Evolutionary conservation across 2,797 vertebrate genomes (phyloP).

Genomic region (Yasuhikotakia modesta): DNA sequence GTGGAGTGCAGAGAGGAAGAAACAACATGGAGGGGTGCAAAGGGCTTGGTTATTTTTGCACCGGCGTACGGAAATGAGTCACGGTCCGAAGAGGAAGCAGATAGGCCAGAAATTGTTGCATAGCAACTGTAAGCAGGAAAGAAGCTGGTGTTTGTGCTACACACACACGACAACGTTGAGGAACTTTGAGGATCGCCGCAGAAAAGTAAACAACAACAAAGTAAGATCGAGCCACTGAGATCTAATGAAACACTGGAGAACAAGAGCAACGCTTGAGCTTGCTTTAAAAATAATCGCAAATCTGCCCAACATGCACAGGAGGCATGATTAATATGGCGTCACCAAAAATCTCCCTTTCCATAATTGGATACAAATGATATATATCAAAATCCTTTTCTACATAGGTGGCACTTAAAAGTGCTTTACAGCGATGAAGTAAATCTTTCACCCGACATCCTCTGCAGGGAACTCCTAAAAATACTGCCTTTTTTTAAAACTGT

Average conservation of each 20-base stretch:
- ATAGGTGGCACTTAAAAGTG: conserved; percentile 60
- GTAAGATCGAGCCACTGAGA: not conserved
- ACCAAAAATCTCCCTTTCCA: conserved; percentile 29
- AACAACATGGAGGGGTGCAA: conserved; percentile 76
- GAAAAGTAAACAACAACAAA: conserved; percentile 6
- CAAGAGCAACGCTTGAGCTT: conserved; percentile 5
- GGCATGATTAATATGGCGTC: conserved; percentile 35
- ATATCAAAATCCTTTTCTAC: conserved; percentile 55
- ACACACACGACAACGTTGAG: not conserved
- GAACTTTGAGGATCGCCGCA: not conserved
- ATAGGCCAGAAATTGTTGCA: conserved; percentile 79
- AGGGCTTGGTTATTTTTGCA: conserved; percentile 86
- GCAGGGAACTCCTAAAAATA: conserved; percentile 60
- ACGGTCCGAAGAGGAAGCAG: conserved; percentile 84
- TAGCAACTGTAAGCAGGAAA: conserved; percentile 77
- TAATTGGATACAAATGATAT: conserved; percentile 53
- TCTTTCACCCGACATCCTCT: conserved; percentile 48
- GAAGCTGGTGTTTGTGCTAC: conserved; percentile 67
- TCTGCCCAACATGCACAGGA: not conserved
- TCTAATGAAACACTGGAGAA: not conserved
- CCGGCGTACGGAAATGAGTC: conserved; percentile 85
- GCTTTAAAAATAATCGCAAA: not conserved
- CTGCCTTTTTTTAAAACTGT: conserved; percentile 27
- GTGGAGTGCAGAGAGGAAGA: conserved; percentile 84
- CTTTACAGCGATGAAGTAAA: conserved; percentile 58